Conservation (phyloP, 2,113 vertebrate species). For the Butorides virescens region DNA sequence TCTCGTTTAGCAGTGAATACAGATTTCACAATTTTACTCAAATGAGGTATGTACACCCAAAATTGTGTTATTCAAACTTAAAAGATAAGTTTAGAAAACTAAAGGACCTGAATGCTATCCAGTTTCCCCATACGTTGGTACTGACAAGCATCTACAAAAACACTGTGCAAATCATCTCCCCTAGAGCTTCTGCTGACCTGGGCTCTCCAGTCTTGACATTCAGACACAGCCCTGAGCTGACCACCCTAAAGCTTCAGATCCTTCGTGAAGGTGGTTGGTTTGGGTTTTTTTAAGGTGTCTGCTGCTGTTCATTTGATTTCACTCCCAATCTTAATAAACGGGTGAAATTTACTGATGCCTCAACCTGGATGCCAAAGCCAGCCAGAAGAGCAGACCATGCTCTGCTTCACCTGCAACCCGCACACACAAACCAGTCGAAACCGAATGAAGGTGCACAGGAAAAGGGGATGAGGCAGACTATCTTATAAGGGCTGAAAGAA, state of each 20-base stretch:
- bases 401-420: background rate
- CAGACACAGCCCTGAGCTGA: background rate
- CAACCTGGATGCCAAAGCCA: background rate
- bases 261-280: background rate
- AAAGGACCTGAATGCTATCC: background rate
- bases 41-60: background rate
- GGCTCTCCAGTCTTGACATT: background rate
- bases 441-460: background rate
- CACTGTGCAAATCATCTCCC: background rate
- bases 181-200: background rate
- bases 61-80: background rate
- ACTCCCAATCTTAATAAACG: background rate
- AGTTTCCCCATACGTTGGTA: background rate
- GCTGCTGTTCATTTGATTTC: background rate
- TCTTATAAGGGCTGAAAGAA: background rate
- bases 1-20: background rate
- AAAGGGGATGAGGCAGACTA: background rate
- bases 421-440: background rate
- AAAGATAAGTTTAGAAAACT: background rate
- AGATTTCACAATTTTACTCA: background rate
- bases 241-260: background rate
- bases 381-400: background rate
- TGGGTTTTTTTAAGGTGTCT: background rate
- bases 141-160: background rate
- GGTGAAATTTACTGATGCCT: background rate